A percentile compares a stretch with the other conserved stretches of the same genome.
phyloP scores from a whole-genome alignment of 2,797 vertebrate genomes.

The Sebastes iracundus region DNA sequence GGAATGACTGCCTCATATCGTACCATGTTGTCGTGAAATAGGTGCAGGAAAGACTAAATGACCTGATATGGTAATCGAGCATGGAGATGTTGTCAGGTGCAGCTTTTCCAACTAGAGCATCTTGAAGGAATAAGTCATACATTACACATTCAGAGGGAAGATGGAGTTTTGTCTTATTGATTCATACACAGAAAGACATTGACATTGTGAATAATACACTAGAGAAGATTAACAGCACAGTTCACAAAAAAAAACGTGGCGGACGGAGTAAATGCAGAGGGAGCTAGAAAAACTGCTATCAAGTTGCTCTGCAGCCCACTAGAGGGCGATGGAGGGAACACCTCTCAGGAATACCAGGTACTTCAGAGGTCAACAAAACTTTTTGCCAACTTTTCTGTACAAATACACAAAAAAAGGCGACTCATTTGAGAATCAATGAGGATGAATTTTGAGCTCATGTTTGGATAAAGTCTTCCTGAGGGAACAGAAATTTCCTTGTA shows the following conservation, averaged over 20 bases:
- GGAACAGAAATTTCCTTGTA: not conserved
- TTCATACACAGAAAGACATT: not conserved
- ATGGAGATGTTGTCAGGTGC: not conserved
- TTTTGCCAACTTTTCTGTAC: not conserved
- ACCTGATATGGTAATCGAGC: not conserved
- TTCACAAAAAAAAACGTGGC: not conserved
- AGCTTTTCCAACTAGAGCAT: not conserved
- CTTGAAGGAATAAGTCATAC: not conserved
- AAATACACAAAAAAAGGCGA: not conserved
- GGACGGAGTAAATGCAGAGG: rapidly evolving
- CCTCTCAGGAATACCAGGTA: not conserved
- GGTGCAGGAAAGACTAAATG: not conserved
- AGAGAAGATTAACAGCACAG: not conserved
- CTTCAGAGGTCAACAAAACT: not conserved
- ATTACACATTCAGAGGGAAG: not conserved
- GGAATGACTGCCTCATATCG: not conserved
- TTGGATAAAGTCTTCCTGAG: not conserved
- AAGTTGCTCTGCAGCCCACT: not conserved
- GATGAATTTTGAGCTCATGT: not conserved
- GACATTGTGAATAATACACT: not conserved
- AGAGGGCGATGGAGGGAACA: not conserved
- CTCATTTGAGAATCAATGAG: not conserved
- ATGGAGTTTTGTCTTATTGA: not conserved
- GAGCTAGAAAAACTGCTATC: not conserved
- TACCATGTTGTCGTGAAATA: not conserved